Percentiles rank a stretch among this genome's conserved stretches.
These are phyloP conservation scores for Percina caprodes DNA, from an alignment of 2,113 vertebrate species.

Conservation along the genomic window DNA sequence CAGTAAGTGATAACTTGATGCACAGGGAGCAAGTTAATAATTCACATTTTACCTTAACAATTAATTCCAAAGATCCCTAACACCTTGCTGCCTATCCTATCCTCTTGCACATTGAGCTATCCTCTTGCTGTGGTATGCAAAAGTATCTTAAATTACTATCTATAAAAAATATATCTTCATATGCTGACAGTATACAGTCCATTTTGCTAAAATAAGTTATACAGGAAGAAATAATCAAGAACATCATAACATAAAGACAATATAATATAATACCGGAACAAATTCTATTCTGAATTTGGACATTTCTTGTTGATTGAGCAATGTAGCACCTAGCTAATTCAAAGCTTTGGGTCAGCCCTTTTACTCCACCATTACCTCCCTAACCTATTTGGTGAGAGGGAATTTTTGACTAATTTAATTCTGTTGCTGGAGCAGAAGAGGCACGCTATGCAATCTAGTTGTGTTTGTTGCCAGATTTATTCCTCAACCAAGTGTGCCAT, in stretches of 20 bases:
- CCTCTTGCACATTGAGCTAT: not conserved
- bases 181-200: not conserved
- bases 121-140: conserved; percentile 12
- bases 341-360: not conserved
- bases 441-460: not conserved
- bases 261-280: not conserved
- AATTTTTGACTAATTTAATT: not conserved
- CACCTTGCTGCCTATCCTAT: conserved; percentile 28
- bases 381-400: not conserved
- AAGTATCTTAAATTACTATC: not conserved
- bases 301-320: not conserved
- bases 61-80: conserved; percentile 31
- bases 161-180: not conserved
- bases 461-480: not conserved
- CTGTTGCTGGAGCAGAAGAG: not conserved
- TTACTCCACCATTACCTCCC: not conserved
- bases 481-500: not conserved
- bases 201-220: not conserved
- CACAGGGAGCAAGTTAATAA: conserved; percentile 36
- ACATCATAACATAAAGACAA: not conserved
- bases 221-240: not conserved
- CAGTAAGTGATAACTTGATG: conserved; percentile 10
- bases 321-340: not conserved
- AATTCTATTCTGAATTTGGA: not conserved
- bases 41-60: conserved; percentile 29